These are phyloP conservation scores for Actinia tenebrosa DNA, from an alignment of 64 coral and sea anemone species.

Conservation along the genomic window DNA sequence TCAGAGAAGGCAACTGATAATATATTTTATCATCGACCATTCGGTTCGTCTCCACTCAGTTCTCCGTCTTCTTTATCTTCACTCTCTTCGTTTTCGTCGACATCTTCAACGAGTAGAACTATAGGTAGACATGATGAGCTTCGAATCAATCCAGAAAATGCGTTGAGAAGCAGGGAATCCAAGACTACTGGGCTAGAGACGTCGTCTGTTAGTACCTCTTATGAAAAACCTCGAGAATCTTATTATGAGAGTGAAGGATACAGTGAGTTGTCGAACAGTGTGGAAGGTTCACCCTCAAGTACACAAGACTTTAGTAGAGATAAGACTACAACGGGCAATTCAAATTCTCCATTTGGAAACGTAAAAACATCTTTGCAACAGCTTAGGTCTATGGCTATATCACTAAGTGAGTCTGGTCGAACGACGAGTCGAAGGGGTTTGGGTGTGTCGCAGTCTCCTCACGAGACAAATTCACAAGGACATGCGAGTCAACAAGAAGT, in stretches of 20 bases:
- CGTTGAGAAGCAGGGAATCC: neutral
- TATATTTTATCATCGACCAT: neutral
- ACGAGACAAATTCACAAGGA: neutral
- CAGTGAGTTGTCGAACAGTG: neutral
- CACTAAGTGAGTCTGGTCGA: neutral
- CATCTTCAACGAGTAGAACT: constrained; percentile 31
- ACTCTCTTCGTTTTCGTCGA: constrained; percentile 66
- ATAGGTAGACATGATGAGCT: neutral
- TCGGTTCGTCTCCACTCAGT: constrained; percentile 39
- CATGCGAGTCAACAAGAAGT: neutral
- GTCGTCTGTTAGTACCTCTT: neutral
- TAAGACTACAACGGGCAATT: neutral
- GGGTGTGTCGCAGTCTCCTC: neutral
- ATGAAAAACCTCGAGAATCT: neutral
- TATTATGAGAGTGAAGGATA: neutral
- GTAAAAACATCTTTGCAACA: neutral
- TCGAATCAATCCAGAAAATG: neutral
- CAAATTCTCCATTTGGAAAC: neutral
- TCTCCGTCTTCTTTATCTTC: constrained; percentile 80
- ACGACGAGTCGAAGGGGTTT: neutral
- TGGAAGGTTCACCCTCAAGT: neutral
- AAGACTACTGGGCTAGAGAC: neutral
- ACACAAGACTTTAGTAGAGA: neutral
- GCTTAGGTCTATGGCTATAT: constrained; percentile 1
- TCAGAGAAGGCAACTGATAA: neutral